Conservation (phyloP, 1,140 invertebrate genomes). For the Musca vetustissima region DNA sequence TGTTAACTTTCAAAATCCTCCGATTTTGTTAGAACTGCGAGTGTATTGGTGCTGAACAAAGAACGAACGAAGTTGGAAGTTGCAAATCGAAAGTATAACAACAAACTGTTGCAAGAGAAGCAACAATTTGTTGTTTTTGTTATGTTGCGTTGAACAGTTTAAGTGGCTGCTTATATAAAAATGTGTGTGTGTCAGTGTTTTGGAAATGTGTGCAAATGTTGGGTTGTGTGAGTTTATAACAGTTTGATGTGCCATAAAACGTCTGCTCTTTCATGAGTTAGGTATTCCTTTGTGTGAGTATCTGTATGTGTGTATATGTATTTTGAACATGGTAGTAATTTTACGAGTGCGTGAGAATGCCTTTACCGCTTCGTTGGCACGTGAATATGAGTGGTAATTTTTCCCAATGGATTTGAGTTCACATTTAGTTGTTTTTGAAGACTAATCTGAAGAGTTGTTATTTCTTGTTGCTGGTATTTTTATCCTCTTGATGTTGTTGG, state of each 20-base stretch:
- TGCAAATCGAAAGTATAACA: neutral
- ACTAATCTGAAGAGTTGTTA: constrained; percentile 14
- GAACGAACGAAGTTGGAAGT: neutral
- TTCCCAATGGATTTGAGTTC: neutral
- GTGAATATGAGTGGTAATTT: constrained; percentile 8
- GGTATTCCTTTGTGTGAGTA: too few relatives aligned
- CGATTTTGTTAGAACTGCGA: neutral
- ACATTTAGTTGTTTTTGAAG: neutral
- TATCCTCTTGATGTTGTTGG: too few relatives aligned
- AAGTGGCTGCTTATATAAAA: too few relatives aligned
- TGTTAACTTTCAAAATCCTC: too few relatives aligned
- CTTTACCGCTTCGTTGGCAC: neutral
- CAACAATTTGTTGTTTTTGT: constrained; percentile 16
- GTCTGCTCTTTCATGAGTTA: too few relatives aligned
- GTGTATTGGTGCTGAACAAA: neutral
- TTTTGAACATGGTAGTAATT: too few relatives aligned
- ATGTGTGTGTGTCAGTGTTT: too few relatives aligned
- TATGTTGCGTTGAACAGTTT: neutral
- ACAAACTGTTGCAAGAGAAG: constrained; percentile 16
- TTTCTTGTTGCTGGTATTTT: constrained; percentile 1
- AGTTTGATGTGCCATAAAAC: too few relatives aligned
- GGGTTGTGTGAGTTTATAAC: too few relatives aligned
- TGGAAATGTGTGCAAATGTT: too few relatives aligned
- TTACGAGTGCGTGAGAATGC: too few relatives aligned
- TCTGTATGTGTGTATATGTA: too few relatives aligned